These are phyloP conservation scores for Crax fasciolata DNA, from an alignment of 2,797 vertebrate species.

Conservation along the genomic window DNA sequence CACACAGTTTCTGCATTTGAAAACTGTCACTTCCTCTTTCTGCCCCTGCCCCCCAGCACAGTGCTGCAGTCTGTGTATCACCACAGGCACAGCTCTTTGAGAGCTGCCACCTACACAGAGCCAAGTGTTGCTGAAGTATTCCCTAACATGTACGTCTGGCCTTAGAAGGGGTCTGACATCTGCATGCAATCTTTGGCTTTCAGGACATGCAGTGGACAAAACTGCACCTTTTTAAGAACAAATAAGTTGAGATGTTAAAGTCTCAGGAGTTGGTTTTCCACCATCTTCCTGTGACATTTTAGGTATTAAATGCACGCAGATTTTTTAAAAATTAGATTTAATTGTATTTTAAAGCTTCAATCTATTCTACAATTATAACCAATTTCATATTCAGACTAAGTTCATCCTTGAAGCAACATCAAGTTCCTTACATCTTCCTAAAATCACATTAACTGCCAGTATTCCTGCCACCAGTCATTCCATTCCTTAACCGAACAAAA, in stretches of 20 bases:
- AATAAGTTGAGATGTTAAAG: neutral
- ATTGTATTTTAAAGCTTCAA: neutral
- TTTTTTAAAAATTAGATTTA: neutral
- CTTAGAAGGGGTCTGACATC: neutral
- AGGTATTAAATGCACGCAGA: neutral
- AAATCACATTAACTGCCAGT: neutral
- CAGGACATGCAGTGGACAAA: neutral
- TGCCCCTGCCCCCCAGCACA: neutral
- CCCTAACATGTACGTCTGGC: neutral
- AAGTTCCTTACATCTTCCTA: neutral
- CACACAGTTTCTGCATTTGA: neutral
- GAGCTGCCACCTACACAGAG: neutral
- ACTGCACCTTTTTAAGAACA: fast-evolving
- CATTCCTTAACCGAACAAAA: neutral
- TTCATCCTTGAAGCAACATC: neutral
- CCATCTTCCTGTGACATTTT: neutral
- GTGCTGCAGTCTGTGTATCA: neutral
- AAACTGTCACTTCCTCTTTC: slow-evolving; percentile 43
- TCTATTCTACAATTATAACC: neutral
- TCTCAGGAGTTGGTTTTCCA: neutral
- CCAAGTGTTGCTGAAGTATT: neutral
- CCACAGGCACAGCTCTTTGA: neutral
- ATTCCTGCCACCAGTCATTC: neutral
- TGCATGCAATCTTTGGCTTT: neutral
- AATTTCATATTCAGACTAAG: neutral